Evolutionary conservation across 2,797 vertebrate species (phyloP).

Genomic region (Periparus ater): DNA sequence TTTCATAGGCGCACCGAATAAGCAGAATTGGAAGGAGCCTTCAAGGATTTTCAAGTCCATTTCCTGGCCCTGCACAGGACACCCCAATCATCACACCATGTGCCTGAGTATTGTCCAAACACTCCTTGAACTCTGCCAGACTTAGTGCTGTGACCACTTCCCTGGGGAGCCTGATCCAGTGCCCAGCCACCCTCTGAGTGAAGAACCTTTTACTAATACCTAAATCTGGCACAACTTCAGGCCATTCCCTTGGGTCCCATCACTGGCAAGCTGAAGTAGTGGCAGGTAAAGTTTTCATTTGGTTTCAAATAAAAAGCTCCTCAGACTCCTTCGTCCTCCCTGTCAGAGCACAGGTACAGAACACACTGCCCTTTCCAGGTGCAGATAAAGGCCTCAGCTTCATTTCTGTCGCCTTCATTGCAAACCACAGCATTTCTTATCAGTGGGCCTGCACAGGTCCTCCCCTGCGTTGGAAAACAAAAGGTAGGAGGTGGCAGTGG

Average conservation of each 20-base stretch:
- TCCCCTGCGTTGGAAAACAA: neutral
- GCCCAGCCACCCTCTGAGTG: neutral
- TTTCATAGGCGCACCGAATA: rapidly evolving
- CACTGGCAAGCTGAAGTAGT: neutral
- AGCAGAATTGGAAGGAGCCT: neutral
- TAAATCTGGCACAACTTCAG: neutral
- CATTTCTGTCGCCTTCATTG: neutral
- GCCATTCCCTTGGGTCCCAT: neutral
- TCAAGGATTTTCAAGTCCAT: neutral
- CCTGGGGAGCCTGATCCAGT: neutral
- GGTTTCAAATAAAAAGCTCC: neutral
- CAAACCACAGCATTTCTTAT: neutral
- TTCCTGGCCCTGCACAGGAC: neutral
- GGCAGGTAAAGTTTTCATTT: neutral
- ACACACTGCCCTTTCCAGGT: rapidly evolving
- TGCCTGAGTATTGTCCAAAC: neutral
- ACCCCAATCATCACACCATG: neutral
- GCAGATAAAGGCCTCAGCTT: neutral
- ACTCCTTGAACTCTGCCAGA: neutral
- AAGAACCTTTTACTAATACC: neutral
- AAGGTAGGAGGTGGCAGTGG: neutral
- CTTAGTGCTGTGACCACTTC: neutral
- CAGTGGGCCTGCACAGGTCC: neutral
- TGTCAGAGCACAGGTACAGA: neutral
- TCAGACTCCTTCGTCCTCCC: neutral